Base-by-base conservation (phyloP, 1,140 invertebrate species). In the Ceratoteleas bidentatus region DNA sequence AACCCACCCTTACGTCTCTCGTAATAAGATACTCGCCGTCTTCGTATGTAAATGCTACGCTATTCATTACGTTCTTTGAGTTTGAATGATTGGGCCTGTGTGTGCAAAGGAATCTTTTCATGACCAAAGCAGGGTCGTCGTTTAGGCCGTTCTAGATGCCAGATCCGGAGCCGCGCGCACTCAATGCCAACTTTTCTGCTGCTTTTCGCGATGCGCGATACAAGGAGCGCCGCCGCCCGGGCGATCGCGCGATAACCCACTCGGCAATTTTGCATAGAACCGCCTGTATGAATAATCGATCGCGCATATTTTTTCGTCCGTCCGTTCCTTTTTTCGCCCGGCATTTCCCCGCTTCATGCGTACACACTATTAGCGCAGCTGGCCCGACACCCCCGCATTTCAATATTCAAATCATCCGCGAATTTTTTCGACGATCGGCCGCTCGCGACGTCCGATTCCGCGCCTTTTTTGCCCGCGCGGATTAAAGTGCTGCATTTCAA, bases 21-120 rank as follows among this genome's bases (percentile, higher is more conserved):
- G 89, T 90, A 92, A 92, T 92, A 91, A 91, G 91, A 91, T 92
- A 91, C 91, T 90, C 87, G 88, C 87, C 90, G 90, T 91, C 87
- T 90, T 88, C 88, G 89, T 92, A 91, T 91, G 90, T 91, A 90
- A 91, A 92, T 92, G 87, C 86, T 86, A 85, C 69, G 87, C 88
- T 88, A 92, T 92, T 91, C 89, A 90, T 92, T 92, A 89, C 87
- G 88, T 87, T 88, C 84, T 85, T 75, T 77, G 58, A 85, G 85
- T 83, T 86, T 90, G 90, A 91, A 91, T 90, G 88, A 91, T 92
- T 89, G 88, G 87, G 74, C 84, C 86, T 87, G 88, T 87, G 88
- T 87, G 88, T 88, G 88, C 88, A 85, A 65, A 86, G 85, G 86
- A 90, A 89, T 88, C 84, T 83, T 88, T 88, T 90, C 88, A 89